Conservation (phyloP, 2,888 invertebrate species). For the Pterobdella sp. region DNA sequence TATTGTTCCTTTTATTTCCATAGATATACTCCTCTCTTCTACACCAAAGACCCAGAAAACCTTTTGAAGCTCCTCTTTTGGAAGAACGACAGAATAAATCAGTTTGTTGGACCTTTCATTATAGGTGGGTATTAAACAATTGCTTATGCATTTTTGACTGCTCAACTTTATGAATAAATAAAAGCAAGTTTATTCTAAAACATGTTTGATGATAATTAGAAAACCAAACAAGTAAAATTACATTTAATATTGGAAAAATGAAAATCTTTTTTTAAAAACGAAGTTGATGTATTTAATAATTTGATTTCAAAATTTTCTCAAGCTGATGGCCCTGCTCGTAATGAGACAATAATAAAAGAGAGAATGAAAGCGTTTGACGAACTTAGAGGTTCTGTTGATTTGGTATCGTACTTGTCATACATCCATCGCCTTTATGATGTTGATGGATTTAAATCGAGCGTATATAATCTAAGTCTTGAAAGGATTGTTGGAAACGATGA, state of each 20-base stretch:
- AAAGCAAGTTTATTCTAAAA: background rate
- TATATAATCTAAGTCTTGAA: background rate
- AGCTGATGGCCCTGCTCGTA: background rate
- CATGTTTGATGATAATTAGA: background rate
- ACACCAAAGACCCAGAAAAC: slow-evolving; percentile 9
- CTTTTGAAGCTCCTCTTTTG: background rate
- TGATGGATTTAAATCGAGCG: background rate
- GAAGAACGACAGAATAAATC: background rate
- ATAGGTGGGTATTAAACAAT: background rate
- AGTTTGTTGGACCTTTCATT: background rate
- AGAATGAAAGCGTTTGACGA: background rate
- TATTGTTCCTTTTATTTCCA: too few species aligned
- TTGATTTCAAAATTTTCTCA: background rate
- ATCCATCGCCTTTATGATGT: background rate
- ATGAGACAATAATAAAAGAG: background rate
- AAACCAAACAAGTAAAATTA: too few species aligned
- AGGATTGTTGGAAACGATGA: slow-evolving; percentile 6
- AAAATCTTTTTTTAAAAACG: too few species aligned
- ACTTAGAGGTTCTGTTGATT: background rate
- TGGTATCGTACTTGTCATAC: background rate
- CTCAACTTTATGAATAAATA: background rate
- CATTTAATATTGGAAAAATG: too few species aligned
- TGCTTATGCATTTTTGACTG: background rate
- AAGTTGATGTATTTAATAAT: background rate
- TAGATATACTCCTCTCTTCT: slow-evolving; percentile 1